A percentile compares a stretch with the other conserved stretches of the same genome.
Conservation (phyloP, 2,113 vertebrate genomes). For the Ahaetulla prasina region DNA sequence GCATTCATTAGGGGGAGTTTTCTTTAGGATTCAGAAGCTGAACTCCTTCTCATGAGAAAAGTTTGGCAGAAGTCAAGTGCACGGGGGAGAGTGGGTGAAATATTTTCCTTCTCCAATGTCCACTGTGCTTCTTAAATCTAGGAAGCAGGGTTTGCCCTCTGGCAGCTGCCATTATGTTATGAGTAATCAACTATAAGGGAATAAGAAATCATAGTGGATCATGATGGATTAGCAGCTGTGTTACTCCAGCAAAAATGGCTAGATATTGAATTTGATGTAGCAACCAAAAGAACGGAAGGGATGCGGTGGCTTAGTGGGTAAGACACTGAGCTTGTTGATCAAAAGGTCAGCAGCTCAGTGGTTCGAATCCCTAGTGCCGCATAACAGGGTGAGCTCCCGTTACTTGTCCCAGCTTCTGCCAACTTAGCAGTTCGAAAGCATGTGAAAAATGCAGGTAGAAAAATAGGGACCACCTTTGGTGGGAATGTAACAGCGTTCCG, state of each 20-base stretch:
- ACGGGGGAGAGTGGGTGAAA: neutral
- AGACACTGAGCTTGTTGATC: too few species aligned
- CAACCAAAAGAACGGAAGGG: neutral
- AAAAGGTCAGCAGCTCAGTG: too few species aligned
- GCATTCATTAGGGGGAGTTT: neutral
- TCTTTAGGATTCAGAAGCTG: neutral
- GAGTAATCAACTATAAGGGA: neutral
- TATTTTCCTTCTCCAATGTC: neutral
- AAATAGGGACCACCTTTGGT: too few species aligned
- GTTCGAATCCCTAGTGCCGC: too few species aligned
- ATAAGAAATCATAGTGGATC: neutral
- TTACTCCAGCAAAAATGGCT: neutral
- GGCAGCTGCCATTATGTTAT: fast-evolving
- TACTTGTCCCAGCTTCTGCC: too few species aligned
- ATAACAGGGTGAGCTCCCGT: too few species aligned
- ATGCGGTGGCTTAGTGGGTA: too few species aligned
- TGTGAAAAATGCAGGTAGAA: too few species aligned
- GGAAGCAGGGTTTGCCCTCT: neutral
- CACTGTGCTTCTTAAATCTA: neutral
- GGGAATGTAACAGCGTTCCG: too few species aligned
- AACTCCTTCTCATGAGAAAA: neutral
- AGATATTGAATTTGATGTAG: neutral
- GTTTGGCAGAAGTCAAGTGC: slow-evolving; percentile 3
- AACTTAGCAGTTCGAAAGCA: too few species aligned
- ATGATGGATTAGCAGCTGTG: fast-evolving